Evolutionary conservation across 1,140 invertebrate genomes (phyloP), one percentile per base, ranked within the genome.

Genomic region (Teleogryllus occipitalis): DNA sequence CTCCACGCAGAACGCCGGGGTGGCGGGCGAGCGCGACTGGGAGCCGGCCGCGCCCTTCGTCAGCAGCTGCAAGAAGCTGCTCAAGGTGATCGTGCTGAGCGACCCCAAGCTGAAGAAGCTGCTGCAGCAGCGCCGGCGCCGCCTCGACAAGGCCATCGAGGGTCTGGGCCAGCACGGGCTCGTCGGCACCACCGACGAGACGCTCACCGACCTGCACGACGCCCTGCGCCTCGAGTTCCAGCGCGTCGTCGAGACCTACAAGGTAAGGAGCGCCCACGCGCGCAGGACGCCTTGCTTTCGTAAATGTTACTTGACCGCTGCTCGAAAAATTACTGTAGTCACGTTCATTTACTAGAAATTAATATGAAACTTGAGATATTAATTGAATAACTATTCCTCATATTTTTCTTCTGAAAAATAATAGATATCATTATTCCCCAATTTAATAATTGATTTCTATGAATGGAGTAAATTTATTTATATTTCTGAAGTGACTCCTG

Each of bases 121-220:
- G 0, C 84, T 97, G 7, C 86, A 91, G 12, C 88, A 90, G 49
- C 89, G 91, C 46, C 89, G 92, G 75, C 88, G 92, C 79, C 89
- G 93, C 75, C 86, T 98, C 47, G 95, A 96, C 82, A 92, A 92
- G 82, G 95, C 95, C 27, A 91, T 97, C 4, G 93, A 96, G 87
- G 91, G 89, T 89, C 87, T 97, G 46, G 95, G 95, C 2, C 94
- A 95, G 80, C 96, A 98, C 85, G 96, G 96, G 0, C 86, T 97
- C 46, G 95, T 93, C 0, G 88, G 89, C 49, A 90, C 88, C 8
- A 88, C 88, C 7, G 88, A 90, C 83, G 87, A 91, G 80, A 87
- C 87, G 7, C 83, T 92, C 7, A 88, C 89, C 80, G 89, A 88
- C 80, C 84, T 91, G 7, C 89, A 90, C 83, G 88, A 88, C 74